phyloP scores from a whole-genome alignment of 2,888 invertebrate genomes.

The Octodonta nipae region DNA sequence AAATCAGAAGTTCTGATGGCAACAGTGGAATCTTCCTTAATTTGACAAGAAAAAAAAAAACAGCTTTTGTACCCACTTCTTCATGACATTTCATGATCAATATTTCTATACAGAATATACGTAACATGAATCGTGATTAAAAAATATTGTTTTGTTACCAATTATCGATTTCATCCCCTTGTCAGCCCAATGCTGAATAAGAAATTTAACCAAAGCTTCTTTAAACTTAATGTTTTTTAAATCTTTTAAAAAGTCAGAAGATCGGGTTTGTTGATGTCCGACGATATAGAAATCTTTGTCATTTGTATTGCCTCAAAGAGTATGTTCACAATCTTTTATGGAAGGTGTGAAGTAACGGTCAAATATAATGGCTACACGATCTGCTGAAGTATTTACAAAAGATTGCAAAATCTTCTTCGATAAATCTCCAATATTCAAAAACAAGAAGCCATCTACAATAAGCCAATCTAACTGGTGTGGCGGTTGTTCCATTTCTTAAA shows the following conservation, averaged over 20 bases:
- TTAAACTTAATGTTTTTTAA: conserved; percentile 10
- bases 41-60: conserved; percentile 8
- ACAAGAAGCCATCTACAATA: conserved; percentile 15
- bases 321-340: conserved; percentile 17
- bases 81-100: conserved; percentile 10
- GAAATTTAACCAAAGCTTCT: conserved; percentile 19
- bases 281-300: conserved; percentile 8
- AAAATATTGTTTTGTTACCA: conserved; percentile 16
- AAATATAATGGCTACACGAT: conserved; percentile 12
- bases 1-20: conserved; percentile 15
- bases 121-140: conserved; percentile 9
- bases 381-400: conserved; percentile 11
- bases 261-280: conserved; percentile 11
- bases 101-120: conserved; percentile 17
- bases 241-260: conserved; percentile 10
- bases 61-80: conserved; percentile 13
- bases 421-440: conserved; percentile 16
- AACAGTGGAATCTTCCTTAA: conserved; percentile 8
- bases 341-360: conserved; percentile 18
- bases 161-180: conserved; percentile 16
- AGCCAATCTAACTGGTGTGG: conserved; percentile 13
- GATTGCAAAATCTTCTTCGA: conserved; percentile 18
- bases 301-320: conserved; percentile 11
- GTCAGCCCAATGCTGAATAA: conserved; percentile 18
- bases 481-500: conserved; percentile 13